Conservation (phyloP, 2,797 vertebrate genomes). For the Cirrhinus mrigala region DNA sequence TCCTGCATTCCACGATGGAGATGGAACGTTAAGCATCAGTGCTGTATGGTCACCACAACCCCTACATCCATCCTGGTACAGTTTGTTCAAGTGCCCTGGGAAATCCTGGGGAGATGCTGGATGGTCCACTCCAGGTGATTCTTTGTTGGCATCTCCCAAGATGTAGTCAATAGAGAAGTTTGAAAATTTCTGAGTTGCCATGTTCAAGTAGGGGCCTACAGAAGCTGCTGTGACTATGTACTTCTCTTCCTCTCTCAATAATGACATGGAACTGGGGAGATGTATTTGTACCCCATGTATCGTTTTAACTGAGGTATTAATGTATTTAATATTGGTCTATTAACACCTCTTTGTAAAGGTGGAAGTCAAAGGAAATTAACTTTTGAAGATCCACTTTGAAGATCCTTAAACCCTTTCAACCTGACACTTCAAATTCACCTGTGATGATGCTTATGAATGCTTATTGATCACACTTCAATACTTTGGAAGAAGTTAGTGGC, state of each 20-base stretch:
- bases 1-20: slow-evolving; percentile 23
- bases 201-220: slow-evolving; percentile 42
- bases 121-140: slow-evolving; percentile 9
- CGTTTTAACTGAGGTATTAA: slow-evolving; percentile 48
- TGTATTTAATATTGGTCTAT: slow-evolving; percentile 50
- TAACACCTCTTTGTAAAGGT: slow-evolving; percentile 51
- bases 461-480: slow-evolving; percentile 42
- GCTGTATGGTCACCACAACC: slow-evolving; percentile 15
- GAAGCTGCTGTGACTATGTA: neutral
- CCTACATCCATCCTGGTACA: slow-evolving; percentile 5
- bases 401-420: slow-evolving; percentile 37
- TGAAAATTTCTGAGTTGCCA: slow-evolving; percentile 67
- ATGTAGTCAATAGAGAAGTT: slow-evolving; percentile 80
- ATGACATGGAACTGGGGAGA: slow-evolving; percentile 11
- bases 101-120: slow-evolving; percentile 31
- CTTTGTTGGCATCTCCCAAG: slow-evolving; percentile 61
- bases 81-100: slow-evolving; percentile 5
- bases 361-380: slow-evolving; percentile 40
- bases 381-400: slow-evolving; percentile 52
- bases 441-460: slow-evolving; percentile 34
- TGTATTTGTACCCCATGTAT: slow-evolving; percentile 51
- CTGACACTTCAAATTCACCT: slow-evolving; percentile 34
- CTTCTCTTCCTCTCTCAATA: slow-evolving; percentile 36
- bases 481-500: neutral
- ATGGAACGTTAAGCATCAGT: slow-evolving; percentile 29